A percentile compares a stretch with the other conserved stretches of the same genome.
Evolutionary conservation across 2,113 vertebrate species (phyloP).

Genomic region (Syrrhaptes paradoxus): DNA sequence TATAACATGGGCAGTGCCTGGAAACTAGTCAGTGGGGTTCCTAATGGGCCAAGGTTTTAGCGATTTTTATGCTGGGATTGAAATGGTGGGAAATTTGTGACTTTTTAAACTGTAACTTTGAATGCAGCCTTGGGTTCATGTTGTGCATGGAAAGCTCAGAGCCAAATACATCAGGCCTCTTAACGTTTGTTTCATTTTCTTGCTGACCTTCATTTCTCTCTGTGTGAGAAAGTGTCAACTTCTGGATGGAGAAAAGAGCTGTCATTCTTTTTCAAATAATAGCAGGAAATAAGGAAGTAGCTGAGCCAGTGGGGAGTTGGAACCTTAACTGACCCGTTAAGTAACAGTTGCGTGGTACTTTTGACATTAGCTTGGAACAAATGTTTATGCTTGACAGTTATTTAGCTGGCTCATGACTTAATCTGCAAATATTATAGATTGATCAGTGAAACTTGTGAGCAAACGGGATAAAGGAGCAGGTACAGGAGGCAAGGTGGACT

Average conservation of each 20-base stretch:
- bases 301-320: neutral
- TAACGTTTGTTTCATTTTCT: neutral
- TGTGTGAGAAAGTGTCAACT: neutral
- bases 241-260: neutral
- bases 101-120: neutral
- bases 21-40: neutral
- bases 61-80: neutral
- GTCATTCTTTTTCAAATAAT: neutral
- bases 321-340: neutral
- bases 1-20: neutral
- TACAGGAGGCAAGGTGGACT: neutral
- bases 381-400: neutral
- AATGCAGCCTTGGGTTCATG: neutral
- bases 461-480: neutral
- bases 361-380: neutral
- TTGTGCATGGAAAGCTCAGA: neutral
- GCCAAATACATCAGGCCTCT: neutral
- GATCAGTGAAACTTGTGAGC: neutral
- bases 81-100: neutral
- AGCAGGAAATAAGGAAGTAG: conserved; percentile 19
- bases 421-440: neutral
- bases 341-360: neutral
- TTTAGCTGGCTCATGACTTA: neutral
- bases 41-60: neutral
- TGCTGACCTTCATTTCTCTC: neutral